Percentiles rank a stretch among this genome's conserved stretches.
These are phyloP conservation scores for Sander vitreus DNA, from an alignment of 2,113 vertebrate genomes.

Conservation along the genomic window DNA sequence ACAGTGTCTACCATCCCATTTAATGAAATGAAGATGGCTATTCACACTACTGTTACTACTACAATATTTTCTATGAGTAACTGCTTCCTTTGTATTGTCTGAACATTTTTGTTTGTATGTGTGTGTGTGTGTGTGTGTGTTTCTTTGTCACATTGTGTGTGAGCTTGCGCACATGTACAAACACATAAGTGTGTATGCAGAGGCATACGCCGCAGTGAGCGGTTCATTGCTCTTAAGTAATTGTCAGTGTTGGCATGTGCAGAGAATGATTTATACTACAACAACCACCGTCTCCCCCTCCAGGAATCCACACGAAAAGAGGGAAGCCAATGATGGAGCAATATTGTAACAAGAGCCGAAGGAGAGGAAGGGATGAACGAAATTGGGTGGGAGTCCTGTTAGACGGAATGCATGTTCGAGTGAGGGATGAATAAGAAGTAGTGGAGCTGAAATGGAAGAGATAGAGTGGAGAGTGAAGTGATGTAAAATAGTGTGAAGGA, in stretches of 20 bases:
- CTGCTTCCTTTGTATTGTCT: not conserved
- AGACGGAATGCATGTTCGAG: conserved; percentile 21
- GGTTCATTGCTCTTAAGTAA: conserved; percentile 69
- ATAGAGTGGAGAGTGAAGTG: conserved; percentile 15
- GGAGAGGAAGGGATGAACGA: conserved; percentile 25
- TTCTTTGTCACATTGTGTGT: not conserved
- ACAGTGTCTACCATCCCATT: not conserved
- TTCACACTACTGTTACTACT: not conserved
- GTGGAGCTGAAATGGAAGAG: conserved; percentile 26
- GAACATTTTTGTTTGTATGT: not conserved
- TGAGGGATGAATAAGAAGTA: conserved; percentile 46
- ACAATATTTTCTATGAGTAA: not conserved
- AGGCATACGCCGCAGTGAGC: conserved; percentile 13
- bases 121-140: not conserved
- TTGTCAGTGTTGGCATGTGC: conserved; percentile 55
- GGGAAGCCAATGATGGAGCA: conserved; percentile 33
- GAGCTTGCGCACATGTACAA: not conserved
- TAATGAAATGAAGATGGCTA: not conserved
- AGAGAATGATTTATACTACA: conserved; percentile 65
- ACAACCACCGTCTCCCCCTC: conserved; percentile 45
- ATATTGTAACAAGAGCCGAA: conserved; percentile 34
- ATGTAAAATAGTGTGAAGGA: conserved; percentile 18
- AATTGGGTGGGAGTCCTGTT: conserved; percentile 34
- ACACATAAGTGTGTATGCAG: not conserved
- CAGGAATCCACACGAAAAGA: conserved; percentile 45